Conservation (phyloP, 2,113 vertebrate genomes). For the Rhea pennata region DNA sequence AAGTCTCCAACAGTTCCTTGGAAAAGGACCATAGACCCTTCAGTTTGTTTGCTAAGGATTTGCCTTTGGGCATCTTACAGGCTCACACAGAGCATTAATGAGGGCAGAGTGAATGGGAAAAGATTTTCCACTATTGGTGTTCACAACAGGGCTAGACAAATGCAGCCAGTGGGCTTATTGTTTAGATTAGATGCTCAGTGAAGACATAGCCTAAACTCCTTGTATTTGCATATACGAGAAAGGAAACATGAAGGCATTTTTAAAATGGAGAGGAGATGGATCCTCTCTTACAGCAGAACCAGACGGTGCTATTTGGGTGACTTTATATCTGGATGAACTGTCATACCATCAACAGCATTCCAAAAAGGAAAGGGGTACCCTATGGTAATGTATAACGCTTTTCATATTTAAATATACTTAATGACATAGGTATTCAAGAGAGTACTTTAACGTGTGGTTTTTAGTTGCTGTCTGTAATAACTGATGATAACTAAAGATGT, state of each 20-base stretch:
- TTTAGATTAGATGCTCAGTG: not conserved
- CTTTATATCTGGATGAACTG: not conserved
- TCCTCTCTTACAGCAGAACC: not conserved
- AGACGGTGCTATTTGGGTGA: not conserved
- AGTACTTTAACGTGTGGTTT: not conserved
- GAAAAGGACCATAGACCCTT: not conserved
- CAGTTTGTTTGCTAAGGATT: not conserved
- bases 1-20: not conserved
- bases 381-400: not conserved
- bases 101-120: not conserved
- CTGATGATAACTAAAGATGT: not conserved
- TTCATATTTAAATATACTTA: not conserved
- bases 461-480: not conserved
- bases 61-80: not conserved
- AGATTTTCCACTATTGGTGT: not conserved
- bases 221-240: not conserved
- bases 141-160: not conserved
- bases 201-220: not conserved
- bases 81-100: not conserved
- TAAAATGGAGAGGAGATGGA: not conserved
- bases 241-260: not conserved
- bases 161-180: not conserved
- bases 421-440: not conserved
- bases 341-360: not conserved
- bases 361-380: not conserved